Evolutionary conservation across 64 coral and sea anemone species (phyloP), one percentile per base, ranked within the genome.

Genomic region (Porites australiensis): DNA sequence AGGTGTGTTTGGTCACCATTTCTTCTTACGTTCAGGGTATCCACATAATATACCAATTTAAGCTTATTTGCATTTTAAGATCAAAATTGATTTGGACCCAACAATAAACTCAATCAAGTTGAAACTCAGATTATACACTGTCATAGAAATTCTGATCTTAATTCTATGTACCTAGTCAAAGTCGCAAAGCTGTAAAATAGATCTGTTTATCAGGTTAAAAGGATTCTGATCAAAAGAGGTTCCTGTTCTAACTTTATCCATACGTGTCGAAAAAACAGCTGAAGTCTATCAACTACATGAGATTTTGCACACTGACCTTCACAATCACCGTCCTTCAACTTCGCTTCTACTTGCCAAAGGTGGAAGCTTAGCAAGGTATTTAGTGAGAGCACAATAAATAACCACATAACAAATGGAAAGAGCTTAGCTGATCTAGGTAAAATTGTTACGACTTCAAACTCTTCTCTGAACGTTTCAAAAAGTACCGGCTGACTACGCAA

Each of bases 301-400:
- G 15, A 8, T 19, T 77, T 77, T 77, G 13, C 54, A 79, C 0
- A 19, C 59, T 58, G 70, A 99, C 98, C 98, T 93, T 99, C 98
- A 12, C 98, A 99, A 61, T 99, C 98, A 43, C 89, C 94, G 1
- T 96, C 94, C 61, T 95, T 90, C 16, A 99, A 78, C 54, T 71
- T 72, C 13, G 68, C 98, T 86, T 99, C 98, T 6, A 43, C 70
- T 13, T 4, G 61, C 44, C 62, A 94, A 73, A 99, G 79, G 3
- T 88, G 72, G 75, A 51, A 78, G 49, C 71, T 55, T 8, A 96
- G 70, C 54, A 96, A 96, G 69, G 79, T 79, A 89, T 64, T 83
- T 89, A 82, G 53, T 64, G 71, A 20, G 70, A 83, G 71, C 69
- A 73, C 87, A 93, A 79, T 70, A 87, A 92, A 86, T 72, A 65